phyloP scores from a whole-genome alignment of 2,113 vertebrate genomes.

The Calyptomena viridis region DNA sequence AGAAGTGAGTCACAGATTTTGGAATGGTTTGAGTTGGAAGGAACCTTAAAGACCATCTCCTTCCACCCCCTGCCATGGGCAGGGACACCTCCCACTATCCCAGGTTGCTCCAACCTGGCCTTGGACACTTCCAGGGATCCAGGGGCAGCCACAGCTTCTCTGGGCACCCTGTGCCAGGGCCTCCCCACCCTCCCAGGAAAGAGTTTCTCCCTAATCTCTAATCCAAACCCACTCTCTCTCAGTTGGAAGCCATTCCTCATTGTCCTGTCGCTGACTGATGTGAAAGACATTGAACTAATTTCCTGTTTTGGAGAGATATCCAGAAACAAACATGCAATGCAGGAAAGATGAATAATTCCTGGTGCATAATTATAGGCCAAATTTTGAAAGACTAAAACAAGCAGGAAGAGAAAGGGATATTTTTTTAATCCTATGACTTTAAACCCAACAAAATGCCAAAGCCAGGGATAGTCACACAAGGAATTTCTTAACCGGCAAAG shows the following conservation, averaged over 20 bases:
- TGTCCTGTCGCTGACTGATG: background rate
- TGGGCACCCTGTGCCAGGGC: background rate
- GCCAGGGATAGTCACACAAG: background rate
- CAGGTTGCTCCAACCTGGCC: background rate
- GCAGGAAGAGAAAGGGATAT: background rate
- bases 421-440: background rate
- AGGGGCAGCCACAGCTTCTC: background rate
- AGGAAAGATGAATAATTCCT: background rate
- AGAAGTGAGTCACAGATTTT: background rate
- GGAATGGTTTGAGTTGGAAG: background rate
- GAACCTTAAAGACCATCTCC: background rate
- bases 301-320: background rate
- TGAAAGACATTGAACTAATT: background rate
- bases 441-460: background rate
- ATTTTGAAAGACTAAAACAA: background rate
- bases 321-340: background rate
- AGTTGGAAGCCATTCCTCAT: background rate
- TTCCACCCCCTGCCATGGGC: background rate
- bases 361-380: background rate
- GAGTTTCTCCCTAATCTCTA: background rate
- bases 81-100: background rate
- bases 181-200: accelerated
- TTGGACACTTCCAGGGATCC: background rate
- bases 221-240: background rate
- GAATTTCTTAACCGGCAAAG: background rate